Evolutionary conservation across 2,113 vertebrate species (phyloP).

Genomic region (Notarius quadriscutis): DNA sequence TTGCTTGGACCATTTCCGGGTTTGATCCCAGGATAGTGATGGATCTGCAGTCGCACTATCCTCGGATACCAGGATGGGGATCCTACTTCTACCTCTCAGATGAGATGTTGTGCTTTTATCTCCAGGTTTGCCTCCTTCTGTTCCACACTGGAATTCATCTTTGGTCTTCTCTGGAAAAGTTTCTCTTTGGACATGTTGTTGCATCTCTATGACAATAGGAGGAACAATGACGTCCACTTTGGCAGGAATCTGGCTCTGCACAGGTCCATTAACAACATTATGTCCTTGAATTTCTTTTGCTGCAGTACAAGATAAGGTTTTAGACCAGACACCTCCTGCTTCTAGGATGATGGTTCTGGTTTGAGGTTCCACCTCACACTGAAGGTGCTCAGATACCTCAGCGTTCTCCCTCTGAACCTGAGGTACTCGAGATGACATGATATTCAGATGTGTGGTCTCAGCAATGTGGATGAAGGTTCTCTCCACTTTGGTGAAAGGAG

Average conservation of each 20-base stretch:
- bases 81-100: slow-evolving; percentile 79
- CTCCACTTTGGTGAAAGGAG: slow-evolving; percentile 95
- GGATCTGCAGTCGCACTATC: slow-evolving; percentile 84
- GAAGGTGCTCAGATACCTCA: slow-evolving; percentile 64
- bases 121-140: neutral
- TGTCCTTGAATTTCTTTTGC: slow-evolving; percentile 57
- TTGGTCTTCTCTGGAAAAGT: slow-evolving; percentile 55
- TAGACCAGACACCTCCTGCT: slow-evolving; percentile 52
- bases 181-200: slow-evolving; percentile 58
- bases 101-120: slow-evolving; percentile 45
- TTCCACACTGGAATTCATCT: slow-evolving; percentile 28
- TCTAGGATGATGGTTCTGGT: slow-evolving; percentile 62
- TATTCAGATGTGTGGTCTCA: slow-evolving; percentile 90
- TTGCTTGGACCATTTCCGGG: slow-evolving; percentile 75
- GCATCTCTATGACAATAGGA: slow-evolving; percentile 19
- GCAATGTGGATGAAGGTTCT: slow-evolving; percentile 94
- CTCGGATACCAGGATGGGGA: slow-evolving; percentile 86
- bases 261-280: slow-evolving; percentile 45
- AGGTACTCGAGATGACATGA: slow-evolving; percentile 88
- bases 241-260: slow-evolving; percentile 30
- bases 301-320: slow-evolving; percentile 54
- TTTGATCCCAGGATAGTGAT: slow-evolving; percentile 69
- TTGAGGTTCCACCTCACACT: slow-evolving; percentile 62
- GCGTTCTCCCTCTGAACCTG: slow-evolving; percentile 71
- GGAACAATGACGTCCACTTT: slow-evolving; percentile 52